These are phyloP conservation scores for Cydia fagiglandana DNA, from an alignment of 1,140 invertebrate genomes.

Conservation along the genomic window DNA sequence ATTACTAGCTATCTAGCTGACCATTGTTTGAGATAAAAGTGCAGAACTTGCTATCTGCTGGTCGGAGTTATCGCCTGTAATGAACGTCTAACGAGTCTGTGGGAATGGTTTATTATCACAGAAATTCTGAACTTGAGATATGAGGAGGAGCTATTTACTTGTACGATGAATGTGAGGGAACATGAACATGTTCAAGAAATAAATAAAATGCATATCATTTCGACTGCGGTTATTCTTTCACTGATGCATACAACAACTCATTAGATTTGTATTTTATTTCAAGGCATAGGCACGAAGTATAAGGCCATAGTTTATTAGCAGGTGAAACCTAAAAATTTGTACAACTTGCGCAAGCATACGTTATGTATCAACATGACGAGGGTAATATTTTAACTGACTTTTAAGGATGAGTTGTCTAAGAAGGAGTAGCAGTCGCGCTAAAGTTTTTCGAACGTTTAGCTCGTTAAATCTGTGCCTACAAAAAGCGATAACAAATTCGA, in stretches of 20 bases:
- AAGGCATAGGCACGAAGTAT: no score
- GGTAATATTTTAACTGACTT: no score
- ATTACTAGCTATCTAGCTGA: slow-evolving; percentile 20
- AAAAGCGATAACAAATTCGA: no score
- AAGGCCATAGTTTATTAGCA: no score
- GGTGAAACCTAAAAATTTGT: no score
- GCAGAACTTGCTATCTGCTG: slow-evolving; percentile 16
- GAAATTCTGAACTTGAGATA: slow-evolving; percentile 6
- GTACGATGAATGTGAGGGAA: neutral
- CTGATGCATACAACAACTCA: neutral
- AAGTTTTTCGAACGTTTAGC: no score
- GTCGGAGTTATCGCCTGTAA: slow-evolving; percentile 27
- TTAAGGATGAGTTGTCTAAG: no score
- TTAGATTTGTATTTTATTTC: no score
- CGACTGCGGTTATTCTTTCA: neutral
- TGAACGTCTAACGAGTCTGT: slow-evolving; percentile 25
- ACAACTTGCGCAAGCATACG: no score
- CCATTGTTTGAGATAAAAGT: slow-evolving; percentile 31
- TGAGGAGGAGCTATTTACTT: slow-evolving; percentile 15
- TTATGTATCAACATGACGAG: no score
- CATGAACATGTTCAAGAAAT: neutral
- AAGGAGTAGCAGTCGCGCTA: no score
- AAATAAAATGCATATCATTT: neutral
- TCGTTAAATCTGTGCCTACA: no score
- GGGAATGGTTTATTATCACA: slow-evolving; percentile 23